Percentiles rank a stretch among this genome's conserved stretches.
Evolutionary conservation across 1,140 invertebrate species (phyloP).

Genomic region (Aradophagus sp.): DNA sequence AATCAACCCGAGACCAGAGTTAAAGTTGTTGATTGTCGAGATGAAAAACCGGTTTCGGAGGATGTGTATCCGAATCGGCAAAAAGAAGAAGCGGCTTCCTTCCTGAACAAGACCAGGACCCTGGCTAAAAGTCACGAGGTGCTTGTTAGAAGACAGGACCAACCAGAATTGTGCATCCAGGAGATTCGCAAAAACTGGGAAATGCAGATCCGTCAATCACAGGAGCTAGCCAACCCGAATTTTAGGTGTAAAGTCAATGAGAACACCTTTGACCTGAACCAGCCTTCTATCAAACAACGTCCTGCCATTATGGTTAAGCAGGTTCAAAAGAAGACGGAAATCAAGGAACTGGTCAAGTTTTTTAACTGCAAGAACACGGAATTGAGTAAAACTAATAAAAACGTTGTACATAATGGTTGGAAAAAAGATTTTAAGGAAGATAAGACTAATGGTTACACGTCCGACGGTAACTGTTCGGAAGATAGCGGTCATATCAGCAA

Average conservation of each 20-base stretch:
- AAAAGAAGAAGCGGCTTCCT: constrained; percentile 28
- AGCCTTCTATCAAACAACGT: no score
- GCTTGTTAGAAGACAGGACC: constrained; percentile 32
- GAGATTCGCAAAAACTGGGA: constrained; percentile 70
- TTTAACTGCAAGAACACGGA: constrained; percentile 72
- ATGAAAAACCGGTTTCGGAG: constrained; percentile 15
- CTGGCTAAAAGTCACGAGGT: constrained; percentile 61
- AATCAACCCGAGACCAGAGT: constrained; percentile 65
- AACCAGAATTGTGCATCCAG: constrained; percentile 57
- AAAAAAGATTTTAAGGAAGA: constrained; percentile 61
- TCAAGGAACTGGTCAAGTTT: constrained; percentile 72
- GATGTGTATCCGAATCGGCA: constrained; percentile 12
- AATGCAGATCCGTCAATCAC: constrained; percentile 57
- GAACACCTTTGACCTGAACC: no score
- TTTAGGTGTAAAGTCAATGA: no score
- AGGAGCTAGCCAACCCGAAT: constrained; percentile 25
- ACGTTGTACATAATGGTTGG: constrained; percentile 55
- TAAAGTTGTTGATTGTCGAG: constrained; percentile 65
- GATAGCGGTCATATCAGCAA: constrained; percentile 87
- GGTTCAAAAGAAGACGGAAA: constrained; percentile 59
- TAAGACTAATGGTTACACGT: constrained; percentile 66
- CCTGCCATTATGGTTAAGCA: constrained; percentile 1
- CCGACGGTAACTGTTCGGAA: constrained; percentile 78
- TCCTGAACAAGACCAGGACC: constrained; percentile 39
- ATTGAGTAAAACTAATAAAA: no score